Percentiles rank a stretch among this genome's conserved stretches.
These are phyloP conservation scores for Drosophila baimaii DNA, from an alignment of 1,140 invertebrate genomes.

Conservation along the genomic window DNA sequence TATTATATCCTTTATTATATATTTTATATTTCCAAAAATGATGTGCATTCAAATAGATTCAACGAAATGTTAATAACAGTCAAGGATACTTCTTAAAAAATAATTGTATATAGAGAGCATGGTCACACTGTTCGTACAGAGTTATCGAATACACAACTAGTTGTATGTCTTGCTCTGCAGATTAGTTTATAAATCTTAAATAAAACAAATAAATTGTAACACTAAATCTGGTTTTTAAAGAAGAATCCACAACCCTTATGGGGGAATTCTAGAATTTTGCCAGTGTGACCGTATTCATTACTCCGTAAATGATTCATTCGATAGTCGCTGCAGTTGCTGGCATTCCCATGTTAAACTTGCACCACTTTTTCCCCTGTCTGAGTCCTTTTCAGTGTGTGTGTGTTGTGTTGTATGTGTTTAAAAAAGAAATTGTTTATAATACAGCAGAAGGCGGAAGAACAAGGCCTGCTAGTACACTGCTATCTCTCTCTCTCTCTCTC, in stretches of 20 bases:
- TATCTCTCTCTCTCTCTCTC: constrained; percentile 5
- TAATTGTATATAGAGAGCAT: neutral
- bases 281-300: constrained; percentile 26
- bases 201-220: neutral
- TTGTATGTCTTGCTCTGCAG: no score
- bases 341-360: constrained; percentile 27
- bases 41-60: no score
- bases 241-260: neutral
- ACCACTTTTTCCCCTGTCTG: constrained; percentile 4
- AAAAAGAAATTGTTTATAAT: constrained; percentile 77
- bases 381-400: constrained; percentile 21
- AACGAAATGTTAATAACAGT: no score
- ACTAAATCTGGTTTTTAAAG: neutral
- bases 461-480: constrained; percentile 13
- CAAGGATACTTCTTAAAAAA: no score
- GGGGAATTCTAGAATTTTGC: neutral
- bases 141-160: neutral
- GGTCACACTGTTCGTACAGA: neutral
- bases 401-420: constrained; percentile 17
- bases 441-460: constrained; percentile 46
- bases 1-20: no score
- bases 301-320: constrained; percentile 36
- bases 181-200: neutral
- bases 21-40: no score
- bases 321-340: constrained; percentile 24